Evolutionary conservation across 2,797 vertebrate species (phyloP), one percentile per base, ranked within the genome.

Genomic region (Harpagifer antarcticus): DNA sequence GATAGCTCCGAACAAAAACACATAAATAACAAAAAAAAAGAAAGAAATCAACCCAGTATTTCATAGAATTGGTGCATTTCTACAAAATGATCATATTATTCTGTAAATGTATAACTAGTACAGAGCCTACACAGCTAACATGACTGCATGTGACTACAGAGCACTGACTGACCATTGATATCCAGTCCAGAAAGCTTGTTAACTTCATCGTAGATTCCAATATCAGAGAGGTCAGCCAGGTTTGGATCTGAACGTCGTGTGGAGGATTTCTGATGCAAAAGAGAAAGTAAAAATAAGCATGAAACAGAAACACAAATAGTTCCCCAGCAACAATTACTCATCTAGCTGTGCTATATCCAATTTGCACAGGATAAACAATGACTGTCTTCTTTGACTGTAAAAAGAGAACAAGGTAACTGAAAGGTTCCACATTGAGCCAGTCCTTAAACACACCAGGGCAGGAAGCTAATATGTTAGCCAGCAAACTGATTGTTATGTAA

Each of bases 201-300:
- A 15, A 97, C 96, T 90, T 96, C 95, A 86, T 98, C 96, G 76
- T 99, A 99, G 92, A 99, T 95, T 44, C 96, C 97, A 68, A 96
- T 91, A 48, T 95, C 95, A 4, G 87, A 45, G 43, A 94, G 57
- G 67, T 83, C 48, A 8, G 89, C 72, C 45, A 87, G 48, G 40
- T 94, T 94, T 8, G 95, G 87, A 53, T 99, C 98, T 0, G 96
- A 95, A 68, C 86, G 97, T 31, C 96, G 96, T 49, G 92, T 87
- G 13, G 97, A 95, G 75, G 95, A 97, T 96, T 99, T 92, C 80
- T 90, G 66, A 70, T 13, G n/a, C 3, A 82, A 83, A 0, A 57
- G 10, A 44, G 11, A 65, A 70, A 75, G 20, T 31, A 44, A 75
- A 55, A 76, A 16, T 9, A 80, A 47, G 13, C 17, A 74, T 14